Conservation (phyloP, 2,113 vertebrate species). For the Sphaerodactylus townsendi region DNA sequence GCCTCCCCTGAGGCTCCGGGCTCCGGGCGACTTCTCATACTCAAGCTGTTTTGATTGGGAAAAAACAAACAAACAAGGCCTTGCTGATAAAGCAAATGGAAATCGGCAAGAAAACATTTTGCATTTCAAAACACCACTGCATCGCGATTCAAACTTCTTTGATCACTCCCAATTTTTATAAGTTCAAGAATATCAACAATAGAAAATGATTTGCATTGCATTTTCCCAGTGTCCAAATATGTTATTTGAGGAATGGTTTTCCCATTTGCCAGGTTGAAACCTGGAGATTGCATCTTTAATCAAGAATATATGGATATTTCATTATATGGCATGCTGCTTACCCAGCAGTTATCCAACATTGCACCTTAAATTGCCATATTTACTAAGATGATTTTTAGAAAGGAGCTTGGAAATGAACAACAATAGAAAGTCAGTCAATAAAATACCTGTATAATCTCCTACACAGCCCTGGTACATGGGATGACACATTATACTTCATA, state of each 20-base stretch:
- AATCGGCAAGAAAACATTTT: neutral
- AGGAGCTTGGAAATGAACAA: neutral
- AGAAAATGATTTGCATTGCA: neutral
- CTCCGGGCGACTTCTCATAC: constrained; percentile 51
- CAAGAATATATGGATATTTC: neutral
- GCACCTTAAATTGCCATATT: neutral
- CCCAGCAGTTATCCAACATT: neutral
- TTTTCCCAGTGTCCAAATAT: neutral
- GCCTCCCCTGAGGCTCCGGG: constrained; percentile 63
- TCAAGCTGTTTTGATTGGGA: constrained; percentile 40
- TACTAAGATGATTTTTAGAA: neutral
- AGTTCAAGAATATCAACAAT: too few species aligned
- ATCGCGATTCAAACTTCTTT: neutral
- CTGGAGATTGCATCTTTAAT: neutral
- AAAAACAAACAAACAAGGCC: constrained; percentile 21
- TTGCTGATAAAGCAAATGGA: neutral
- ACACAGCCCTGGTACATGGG: too few species aligned
- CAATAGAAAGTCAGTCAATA: neutral
- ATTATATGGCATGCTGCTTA: neutral
- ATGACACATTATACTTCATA: too few species aligned
- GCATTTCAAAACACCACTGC: neutral
- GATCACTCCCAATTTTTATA: neutral
- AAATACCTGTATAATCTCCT: neutral
- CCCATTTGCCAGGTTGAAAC: neutral
- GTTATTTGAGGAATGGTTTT: neutral